Conservation (phyloP, 1,140 invertebrate species). For the Prorops nasuta region DNA sequence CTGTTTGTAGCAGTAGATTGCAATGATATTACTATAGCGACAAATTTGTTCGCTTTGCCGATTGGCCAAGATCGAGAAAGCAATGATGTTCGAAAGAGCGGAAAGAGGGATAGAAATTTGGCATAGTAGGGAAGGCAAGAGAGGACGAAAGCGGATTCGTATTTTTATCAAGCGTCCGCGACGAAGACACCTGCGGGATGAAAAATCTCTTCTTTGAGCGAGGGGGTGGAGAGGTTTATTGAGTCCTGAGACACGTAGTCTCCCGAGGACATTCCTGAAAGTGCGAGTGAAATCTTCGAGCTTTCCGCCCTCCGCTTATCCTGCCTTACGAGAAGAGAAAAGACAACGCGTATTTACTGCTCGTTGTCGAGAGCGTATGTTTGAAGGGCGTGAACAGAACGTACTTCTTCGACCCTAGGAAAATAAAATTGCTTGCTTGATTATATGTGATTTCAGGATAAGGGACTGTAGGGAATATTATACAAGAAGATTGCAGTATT, state of each 20-base stretch:
- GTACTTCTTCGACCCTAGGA: constrained; percentile 9
- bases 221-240: constrained; percentile 34
- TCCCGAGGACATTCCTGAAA: constrained; percentile 31
- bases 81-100: not conserved
- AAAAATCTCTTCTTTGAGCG: constrained; percentile 32
- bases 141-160: constrained; percentile 34
- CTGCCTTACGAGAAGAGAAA: constrained; percentile 1
- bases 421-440: constrained; percentile 21
- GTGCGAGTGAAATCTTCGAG: constrained; percentile 32
- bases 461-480: no score
- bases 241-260: constrained; percentile 34
- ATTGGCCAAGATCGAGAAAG: not conserved
- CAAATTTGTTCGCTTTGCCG: no score
- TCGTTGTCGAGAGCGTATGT: constrained; percentile 20
- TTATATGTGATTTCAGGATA: no score
- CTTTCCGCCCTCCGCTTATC: constrained; percentile 1
- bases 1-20: no score
- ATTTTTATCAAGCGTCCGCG: constrained; percentile 36
- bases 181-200: constrained; percentile 30
- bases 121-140: constrained; percentile 10
- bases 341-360: constrained; percentile 26
- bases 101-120: no score
- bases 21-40: no score
- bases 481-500: no score
- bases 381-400: constrained; percentile 10